Base-by-base conservation (phyloP, 2,888 invertebrate species). In the Ptilodon capucinus region DNA sequence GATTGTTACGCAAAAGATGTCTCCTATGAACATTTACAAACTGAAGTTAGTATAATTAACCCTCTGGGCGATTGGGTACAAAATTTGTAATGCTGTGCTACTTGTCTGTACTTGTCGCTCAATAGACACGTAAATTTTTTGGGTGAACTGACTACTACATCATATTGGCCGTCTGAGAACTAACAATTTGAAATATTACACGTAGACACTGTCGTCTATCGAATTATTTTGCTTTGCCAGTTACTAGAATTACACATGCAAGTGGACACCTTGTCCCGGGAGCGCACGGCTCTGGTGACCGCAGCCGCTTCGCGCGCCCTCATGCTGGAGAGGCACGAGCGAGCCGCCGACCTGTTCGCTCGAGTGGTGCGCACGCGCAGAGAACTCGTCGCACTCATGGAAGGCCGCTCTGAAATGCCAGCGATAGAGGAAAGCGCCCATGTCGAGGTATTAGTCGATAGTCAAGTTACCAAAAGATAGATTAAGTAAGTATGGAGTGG, bases 281-380 rank as follows among this genome's bases (percentile, higher is more conserved):
- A 90, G 63, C 84, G 88, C 1, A 64, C 80, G 0, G 78, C 85
- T 4, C 59, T 91, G 56, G 77, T 85, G 42, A 72, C 79, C 1
- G 84, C 84, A 0, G 87, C 87, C 0, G 87, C 87, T 11, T 82
- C 87, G 0, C 80, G 86, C 2, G 83, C 87, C 1, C 79, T 91
- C 1, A 86, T 89, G 90, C 57, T 91, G 52, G 90, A 91, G 74
- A 72, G 90, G 0, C 84, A 90, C 58, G 90, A 91, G 60, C 83
- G 86, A 2, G 78, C 86, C 1, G 86, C 85, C 0, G 84, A 86
- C 4, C 61, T 86, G 38, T 90, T 90, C 53, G 77, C 84, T 0
- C 65, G 72, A 2, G 76, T 83, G 60, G 74, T 81, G 1, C 75
- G 84, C 28, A 78, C 83, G 0, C 78, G 88, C 0, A 73, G 82